phyloP scores from a whole-genome alignment of 2,888 invertebrate genomes.

The Strigamia maritima region DNA sequence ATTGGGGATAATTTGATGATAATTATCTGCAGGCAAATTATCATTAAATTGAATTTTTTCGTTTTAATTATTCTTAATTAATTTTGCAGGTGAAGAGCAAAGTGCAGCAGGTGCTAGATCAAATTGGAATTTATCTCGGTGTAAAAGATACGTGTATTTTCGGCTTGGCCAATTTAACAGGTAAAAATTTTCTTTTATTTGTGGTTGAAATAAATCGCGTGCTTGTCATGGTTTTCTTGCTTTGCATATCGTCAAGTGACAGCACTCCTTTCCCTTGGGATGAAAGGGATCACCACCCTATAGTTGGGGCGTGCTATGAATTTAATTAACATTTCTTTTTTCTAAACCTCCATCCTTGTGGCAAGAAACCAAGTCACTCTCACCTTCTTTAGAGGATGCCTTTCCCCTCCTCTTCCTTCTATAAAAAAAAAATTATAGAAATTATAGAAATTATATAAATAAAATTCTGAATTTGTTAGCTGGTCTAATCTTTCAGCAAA shows the following conservation, averaged over 20 bases:
- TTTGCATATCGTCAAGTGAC: slow-evolving; percentile 32
- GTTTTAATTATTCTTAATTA: slow-evolving; percentile 6
- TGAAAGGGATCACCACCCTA: slow-evolving; percentile 34
- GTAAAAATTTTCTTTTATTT: slow-evolving; percentile 53
- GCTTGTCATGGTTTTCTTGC: slow-evolving; percentile 1
- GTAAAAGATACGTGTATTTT: slow-evolving; percentile 81
- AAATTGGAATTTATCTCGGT: slow-evolving; percentile 77
- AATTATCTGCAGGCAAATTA: background rate
- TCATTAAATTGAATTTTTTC: slow-evolving; percentile 5
- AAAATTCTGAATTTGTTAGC: background rate
- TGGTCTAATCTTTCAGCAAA: background rate
- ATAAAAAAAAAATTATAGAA: background rate
- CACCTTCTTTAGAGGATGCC: slow-evolving; percentile 22
- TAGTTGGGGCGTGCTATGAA: slow-evolving; percentile 30
- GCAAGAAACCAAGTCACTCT: background rate
- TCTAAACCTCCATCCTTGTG: background rate
- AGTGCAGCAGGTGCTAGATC: slow-evolving; percentile 76
- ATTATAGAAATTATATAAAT: too few relatives aligned
- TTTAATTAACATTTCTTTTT: slow-evolving; percentile 20
- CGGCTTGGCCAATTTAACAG: slow-evolving; percentile 77
- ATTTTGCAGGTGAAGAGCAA: slow-evolving; percentile 72
- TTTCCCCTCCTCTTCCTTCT: background rate
- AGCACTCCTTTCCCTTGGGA: slow-evolving; percentile 32
- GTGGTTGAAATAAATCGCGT: slow-evolving; percentile 25
- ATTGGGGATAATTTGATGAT: slow-evolving; percentile 21